Evolutionary conservation across 2,797 vertebrate species (phyloP).

Genomic region (Sebastes taczanowskii): DNA sequence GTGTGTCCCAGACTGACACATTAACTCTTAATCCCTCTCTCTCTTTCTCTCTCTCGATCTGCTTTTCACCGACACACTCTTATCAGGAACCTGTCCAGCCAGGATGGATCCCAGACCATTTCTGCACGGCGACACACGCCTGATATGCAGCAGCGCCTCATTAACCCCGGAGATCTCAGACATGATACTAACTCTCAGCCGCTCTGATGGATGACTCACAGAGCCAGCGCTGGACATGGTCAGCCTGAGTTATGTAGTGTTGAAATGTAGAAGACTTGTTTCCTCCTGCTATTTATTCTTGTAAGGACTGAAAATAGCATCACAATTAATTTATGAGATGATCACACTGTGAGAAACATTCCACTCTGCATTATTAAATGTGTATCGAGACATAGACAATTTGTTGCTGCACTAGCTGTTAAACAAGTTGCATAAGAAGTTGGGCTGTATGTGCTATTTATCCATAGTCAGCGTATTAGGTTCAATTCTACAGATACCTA

Average conservation of each 20-base stretch:
- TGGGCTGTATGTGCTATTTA: too few relatives aligned
- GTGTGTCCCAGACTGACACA: conserved; percentile 29
- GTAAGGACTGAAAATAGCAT: neutral
- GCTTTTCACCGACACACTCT: conserved; percentile 23
- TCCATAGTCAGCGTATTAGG: too few relatives aligned
- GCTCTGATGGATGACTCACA: conserved; percentile 24
- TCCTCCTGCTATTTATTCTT: neutral
- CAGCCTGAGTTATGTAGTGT: conserved; percentile 23
- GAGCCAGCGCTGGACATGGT: neutral
- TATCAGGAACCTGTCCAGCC: conserved; percentile 28
- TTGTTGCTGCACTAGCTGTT: too few relatives aligned
- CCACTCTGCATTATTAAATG: too few relatives aligned
- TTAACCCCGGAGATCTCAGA: conserved; percentile 45
- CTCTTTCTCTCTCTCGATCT: conserved; percentile 1
- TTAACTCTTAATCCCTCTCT: conserved; percentile 30
- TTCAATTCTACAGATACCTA: too few relatives aligned
- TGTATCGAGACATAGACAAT: too few relatives aligned
- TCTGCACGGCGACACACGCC: neutral
- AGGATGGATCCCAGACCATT: conserved; percentile 25
- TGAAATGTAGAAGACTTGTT: too few relatives aligned
- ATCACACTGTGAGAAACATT: neutral
- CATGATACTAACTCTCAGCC: conserved; percentile 22
- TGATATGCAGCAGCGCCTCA: conserved; percentile 25
- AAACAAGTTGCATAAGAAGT: too few relatives aligned
- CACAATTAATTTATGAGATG: neutral